These are phyloP conservation scores for Thomomys bottae DNA, from an alignment of 2,113 vertebrate genomes.

Conservation along the genomic window DNA sequence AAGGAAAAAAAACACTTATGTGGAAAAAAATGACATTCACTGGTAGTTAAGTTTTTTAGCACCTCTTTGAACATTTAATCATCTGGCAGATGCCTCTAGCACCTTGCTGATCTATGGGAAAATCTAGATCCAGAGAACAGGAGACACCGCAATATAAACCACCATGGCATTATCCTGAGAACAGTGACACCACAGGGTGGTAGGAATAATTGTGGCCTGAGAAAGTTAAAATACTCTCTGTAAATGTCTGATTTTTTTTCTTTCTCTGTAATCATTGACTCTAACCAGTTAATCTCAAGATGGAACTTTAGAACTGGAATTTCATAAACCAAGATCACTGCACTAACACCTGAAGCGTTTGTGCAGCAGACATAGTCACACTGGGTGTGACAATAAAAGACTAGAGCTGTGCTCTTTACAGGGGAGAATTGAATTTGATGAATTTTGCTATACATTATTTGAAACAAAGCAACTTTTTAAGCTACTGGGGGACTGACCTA, in stretches of 20 bases:
- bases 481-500: conserved; percentile 25
- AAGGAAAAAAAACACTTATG: conserved; percentile 43
- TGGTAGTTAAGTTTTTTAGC: conserved; percentile 76
- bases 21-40: conserved; percentile 67
- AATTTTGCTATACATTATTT: background rate
- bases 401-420: background rate
- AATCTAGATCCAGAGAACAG: conserved; percentile 66
- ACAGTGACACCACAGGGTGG: conserved; percentile 28
- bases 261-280: conserved; percentile 31
- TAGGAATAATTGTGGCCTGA: conserved; percentile 10
- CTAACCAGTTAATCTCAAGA: conserved; percentile 52
- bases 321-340: background rate
- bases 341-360: background rate
- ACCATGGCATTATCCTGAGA: conserved; percentile 50
- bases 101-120: conserved; percentile 70
- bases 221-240: conserved; percentile 53
- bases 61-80: conserved; percentile 77
- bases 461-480: conserved; percentile 46
- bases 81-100: conserved; percentile 23
- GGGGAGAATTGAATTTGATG: background rate
- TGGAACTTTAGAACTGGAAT: background rate
- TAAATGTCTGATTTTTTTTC: conserved; percentile 44
- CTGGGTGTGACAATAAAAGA: background rate
- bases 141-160: conserved; percentile 58
- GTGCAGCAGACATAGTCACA: background rate